Evolutionary conservation across 2,113 vertebrate genomes (phyloP).

Genomic region (Mustela lutreola): DNA sequence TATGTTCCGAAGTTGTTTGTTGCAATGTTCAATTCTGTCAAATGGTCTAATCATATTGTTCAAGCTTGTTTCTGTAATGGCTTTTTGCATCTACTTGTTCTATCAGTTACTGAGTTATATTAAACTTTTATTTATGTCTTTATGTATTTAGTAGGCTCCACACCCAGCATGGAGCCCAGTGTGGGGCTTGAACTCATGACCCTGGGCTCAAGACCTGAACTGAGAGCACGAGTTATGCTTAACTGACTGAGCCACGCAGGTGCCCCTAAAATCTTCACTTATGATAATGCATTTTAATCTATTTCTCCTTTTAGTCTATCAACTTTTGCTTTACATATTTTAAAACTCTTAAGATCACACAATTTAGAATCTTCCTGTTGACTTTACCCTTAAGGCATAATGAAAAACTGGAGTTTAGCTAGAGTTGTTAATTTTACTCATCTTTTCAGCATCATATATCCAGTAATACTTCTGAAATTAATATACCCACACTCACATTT

Average conservation of each 20-base stretch:
- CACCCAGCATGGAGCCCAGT: no score
- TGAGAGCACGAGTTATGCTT: background rate
- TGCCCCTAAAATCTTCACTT: background rate
- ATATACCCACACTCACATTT: background rate
- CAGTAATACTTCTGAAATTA: background rate
- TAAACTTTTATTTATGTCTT: background rate
- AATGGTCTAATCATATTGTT: background rate
- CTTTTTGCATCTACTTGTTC: background rate
- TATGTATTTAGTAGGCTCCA: background rate
- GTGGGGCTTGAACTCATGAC: background rate
- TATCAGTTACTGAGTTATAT: background rate
- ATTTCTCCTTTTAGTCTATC: background rate
- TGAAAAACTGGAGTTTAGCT: background rate
- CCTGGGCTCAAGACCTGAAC: background rate
- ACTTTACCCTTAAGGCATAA: background rate
- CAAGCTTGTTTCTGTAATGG: background rate
- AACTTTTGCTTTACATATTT: background rate
- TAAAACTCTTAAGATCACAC: background rate
- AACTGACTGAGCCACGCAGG: background rate
- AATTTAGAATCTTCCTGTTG: conserved; percentile 30
- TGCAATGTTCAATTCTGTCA: background rate
- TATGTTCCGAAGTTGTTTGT: background rate
- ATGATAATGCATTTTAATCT: background rate
- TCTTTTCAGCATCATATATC: background rate
- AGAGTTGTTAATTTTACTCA: conserved; percentile 11